phyloP scores from a whole-genome alignment of 1,140 invertebrate species.

The Vollenhovia emeryi region DNA sequence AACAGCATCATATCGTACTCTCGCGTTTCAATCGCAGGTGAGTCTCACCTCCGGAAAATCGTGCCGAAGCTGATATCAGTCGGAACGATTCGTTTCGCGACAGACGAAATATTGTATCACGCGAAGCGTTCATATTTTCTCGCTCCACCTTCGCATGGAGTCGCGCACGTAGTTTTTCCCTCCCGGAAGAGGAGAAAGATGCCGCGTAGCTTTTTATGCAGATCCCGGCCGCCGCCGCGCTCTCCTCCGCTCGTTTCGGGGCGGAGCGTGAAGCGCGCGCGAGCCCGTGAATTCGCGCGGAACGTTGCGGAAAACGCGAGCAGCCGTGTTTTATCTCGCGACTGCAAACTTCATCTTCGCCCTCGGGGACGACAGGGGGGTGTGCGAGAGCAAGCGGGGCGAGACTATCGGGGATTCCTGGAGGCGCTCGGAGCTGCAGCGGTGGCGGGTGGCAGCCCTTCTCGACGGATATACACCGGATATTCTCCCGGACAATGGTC shows the following conservation, averaged over 20 bases:
- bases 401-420: constrained; percentile 59
- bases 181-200: not conserved
- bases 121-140: constrained; percentile 51
- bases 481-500: constrained; percentile 70
- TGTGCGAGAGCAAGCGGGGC: constrained; percentile 6
- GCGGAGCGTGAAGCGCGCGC: constrained; percentile 14
- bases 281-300: constrained; percentile 38
- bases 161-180: constrained; percentile 16
- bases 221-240: constrained; percentile 2
- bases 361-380: constrained; percentile 6
- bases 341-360: constrained; percentile 34
- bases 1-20: constrained; percentile 11
- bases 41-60: constrained; percentile 47
- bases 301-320: constrained; percentile 49
- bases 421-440: constrained; percentile 45
- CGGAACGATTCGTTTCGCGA: constrained; percentile 50
- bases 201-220: constrained; percentile 50
- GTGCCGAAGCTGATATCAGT: constrained; percentile 43
- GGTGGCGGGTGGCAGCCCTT: not conserved
- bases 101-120: constrained; percentile 55
- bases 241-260: constrained; percentile 40
- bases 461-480: constrained; percentile 61
- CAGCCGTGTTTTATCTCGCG: constrained; percentile 46
- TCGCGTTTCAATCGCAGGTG: constrained; percentile 60
- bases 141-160: constrained; percentile 32